Evolutionary conservation across 1,140 invertebrate species (phyloP).

Genomic region (Chionoecetes opilio): DNA sequence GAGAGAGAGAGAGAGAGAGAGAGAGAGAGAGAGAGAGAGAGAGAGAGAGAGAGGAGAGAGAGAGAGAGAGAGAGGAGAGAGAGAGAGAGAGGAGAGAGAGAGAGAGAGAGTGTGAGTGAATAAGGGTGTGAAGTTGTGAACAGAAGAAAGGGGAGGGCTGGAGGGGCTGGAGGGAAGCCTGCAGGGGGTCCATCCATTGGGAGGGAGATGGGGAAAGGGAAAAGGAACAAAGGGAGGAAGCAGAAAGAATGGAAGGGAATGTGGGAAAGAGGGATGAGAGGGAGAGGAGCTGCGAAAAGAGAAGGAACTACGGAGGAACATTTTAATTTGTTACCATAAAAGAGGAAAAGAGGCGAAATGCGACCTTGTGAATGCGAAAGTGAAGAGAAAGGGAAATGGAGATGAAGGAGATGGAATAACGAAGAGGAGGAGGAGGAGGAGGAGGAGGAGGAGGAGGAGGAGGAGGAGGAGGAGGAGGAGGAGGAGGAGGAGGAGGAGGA

Average conservation of each 20-base stretch:
- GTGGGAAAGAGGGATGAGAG: neutral
- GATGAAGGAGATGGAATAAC: neutral
- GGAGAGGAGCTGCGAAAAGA: neutral
- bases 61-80: neutral
- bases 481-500: constrained; percentile 5
- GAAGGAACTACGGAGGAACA: neutral
- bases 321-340: too few relatives aligned
- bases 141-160: neutral
- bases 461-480: neutral
- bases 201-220: neutral
- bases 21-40: neutral
- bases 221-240: neutral
- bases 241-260: neutral
- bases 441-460: neutral
- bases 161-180: neutral
- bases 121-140: neutral
- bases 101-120: too few relatives aligned
- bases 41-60: neutral
- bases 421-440: neutral
- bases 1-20: too few relatives aligned
- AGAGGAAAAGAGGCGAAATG: neutral
- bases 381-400: neutral
- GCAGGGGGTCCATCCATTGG: neutral
- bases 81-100: neutral
- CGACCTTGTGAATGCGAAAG: neutral